phyloP scores from a whole-genome alignment of 1,140 invertebrate genomes.

The Battus philenor region DNA sequence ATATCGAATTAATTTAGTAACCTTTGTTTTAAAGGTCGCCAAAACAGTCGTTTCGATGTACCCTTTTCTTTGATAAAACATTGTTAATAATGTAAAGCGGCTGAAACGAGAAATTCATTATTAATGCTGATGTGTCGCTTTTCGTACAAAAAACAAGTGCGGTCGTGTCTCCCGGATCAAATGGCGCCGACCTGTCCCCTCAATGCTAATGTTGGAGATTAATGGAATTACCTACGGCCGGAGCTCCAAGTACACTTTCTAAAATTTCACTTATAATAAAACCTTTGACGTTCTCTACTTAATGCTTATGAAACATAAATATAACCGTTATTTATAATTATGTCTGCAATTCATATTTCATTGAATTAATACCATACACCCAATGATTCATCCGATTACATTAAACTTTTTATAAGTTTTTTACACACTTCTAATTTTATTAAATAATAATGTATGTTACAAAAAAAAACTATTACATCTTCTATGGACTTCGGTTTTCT shows the following conservation, averaged over 20 bases:
- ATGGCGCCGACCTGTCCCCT: conserved; percentile 41
- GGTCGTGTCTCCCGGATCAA: conserved; percentile 36
- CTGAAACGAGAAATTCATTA: conserved; percentile 35
- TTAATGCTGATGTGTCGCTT: conserved; percentile 35
- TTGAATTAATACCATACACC: too few relatives aligned
- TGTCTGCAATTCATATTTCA: too few relatives aligned
- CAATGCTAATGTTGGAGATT: conserved; percentile 50
- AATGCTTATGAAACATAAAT: too few relatives aligned
- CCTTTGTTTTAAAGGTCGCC: conserved; percentile 10
- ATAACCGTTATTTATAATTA: too few relatives aligned
- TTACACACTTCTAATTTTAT: too few relatives aligned
- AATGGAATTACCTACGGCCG: conserved; percentile 46
- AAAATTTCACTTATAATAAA: conserved; percentile 33
- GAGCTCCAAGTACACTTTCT: conserved; percentile 18
- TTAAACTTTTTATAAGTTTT: too few relatives aligned
- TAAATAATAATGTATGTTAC: too few relatives aligned
- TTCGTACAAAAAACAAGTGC: conserved; percentile 29
- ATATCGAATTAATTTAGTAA: too few relatives aligned
- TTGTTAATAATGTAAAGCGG: conserved; percentile 20
- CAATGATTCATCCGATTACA: too few relatives aligned
- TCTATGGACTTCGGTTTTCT: too few relatives aligned
- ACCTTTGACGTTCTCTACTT: conserved; percentile 23
- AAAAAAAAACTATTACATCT: too few relatives aligned
- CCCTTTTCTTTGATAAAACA: conserved; percentile 14
- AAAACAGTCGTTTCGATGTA: conserved; percentile 1